Conservation (phyloP, 2,113 vertebrate species). For the Gallinago paraguaiae region DNA sequence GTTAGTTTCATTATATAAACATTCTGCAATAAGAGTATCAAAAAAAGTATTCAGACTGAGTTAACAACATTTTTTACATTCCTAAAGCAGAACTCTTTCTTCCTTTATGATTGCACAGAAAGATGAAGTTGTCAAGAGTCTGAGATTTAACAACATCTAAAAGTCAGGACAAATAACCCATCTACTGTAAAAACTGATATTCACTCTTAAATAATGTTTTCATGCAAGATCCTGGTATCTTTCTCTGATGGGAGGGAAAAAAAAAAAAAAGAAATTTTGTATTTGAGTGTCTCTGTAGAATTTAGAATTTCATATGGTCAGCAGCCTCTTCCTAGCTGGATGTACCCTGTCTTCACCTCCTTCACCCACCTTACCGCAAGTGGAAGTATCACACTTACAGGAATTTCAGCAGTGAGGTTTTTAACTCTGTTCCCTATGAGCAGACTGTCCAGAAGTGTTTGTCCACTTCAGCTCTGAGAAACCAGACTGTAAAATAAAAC, state of each 20-base stretch:
- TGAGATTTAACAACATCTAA: background rate
- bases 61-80: constrained; percentile 22
- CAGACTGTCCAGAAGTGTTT: background rate
- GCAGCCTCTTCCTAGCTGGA: background rate
- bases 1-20: background rate
- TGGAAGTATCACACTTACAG: background rate
- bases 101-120: background rate
- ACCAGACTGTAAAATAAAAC: background rate
- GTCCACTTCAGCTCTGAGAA: background rate
- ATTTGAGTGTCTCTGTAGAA: background rate
- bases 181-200: background rate
- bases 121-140: background rate
- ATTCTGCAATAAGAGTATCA: background rate
- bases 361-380: background rate
- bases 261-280: background rate
- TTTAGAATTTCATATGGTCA: background rate
- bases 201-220: background rate
- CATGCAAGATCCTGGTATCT: background rate
- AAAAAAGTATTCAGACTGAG: background rate
- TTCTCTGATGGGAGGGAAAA: background rate
- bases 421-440: background rate
- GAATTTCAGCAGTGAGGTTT: background rate
- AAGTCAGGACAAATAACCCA: background rate
- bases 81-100: background rate
- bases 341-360: background rate